Percentiles rank a stretch among this genome's conserved stretches.
Evolutionary conservation across 2,797 vertebrate genomes (phyloP).

Genomic region (Ceryle rudis): DNA sequence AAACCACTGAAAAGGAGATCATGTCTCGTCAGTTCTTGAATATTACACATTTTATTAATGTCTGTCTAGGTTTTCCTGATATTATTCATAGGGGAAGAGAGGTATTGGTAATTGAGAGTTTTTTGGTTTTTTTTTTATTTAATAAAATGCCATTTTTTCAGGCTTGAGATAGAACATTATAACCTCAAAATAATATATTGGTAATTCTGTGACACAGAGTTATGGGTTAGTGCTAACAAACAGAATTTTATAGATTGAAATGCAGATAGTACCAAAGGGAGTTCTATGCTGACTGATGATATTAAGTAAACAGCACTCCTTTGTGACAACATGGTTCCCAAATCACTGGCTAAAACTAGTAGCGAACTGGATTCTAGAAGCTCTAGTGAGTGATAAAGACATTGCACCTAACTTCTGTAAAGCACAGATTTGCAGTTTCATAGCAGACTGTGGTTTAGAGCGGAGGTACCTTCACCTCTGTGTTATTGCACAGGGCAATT

Average conservation of each 20-base stretch:
- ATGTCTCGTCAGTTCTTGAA: conserved; percentile 50
- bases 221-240: background rate
- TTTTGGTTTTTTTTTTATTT: background rate
- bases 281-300: background rate
- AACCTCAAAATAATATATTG: background rate
- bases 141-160: background rate
- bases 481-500: background rate
- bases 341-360: background rate
- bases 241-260: background rate
- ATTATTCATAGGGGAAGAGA: background rate
- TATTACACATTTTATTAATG: background rate
- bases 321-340: background rate
- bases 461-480: background rate
- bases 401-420: rapidly evolving
- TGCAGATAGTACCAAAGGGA: background rate
- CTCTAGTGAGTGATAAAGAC: background rate
- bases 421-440: background rate
- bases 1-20: conserved; percentile 21
- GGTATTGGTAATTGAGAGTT: background rate
- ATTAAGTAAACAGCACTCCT: background rate
- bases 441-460: background rate
- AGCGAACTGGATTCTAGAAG: background rate
- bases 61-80: background rate
- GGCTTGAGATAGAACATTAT: background rate
- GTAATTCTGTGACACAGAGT: background rate